Percentiles rank a stretch among this genome's conserved stretches.
Conservation (phyloP, 2,888 invertebrate species). For the Reticulitermes lucifugus region DNA sequence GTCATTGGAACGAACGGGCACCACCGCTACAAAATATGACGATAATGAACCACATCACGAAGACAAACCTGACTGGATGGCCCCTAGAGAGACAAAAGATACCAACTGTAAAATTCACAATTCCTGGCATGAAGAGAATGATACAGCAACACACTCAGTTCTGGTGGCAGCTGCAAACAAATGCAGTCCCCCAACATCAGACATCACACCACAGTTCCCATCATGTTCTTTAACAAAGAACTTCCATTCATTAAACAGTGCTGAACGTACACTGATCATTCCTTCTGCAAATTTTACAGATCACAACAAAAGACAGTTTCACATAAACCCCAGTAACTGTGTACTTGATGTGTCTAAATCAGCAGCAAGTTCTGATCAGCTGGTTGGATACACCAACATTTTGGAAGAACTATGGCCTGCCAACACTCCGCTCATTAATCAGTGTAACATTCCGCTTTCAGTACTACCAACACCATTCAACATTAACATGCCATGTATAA, state of each 20-base stretch:
- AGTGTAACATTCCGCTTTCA: slow-evolving; percentile 14
- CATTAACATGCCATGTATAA: slow-evolving; percentile 19
- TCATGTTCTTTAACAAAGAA: neutral
- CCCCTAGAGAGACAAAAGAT: neutral
- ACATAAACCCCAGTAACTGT: slow-evolving; percentile 3
- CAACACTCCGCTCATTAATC: neutral
- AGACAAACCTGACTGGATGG: neutral
- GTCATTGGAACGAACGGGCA: neutral
- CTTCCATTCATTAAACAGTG: neutral
- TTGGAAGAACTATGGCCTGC: slow-evolving; percentile 27
- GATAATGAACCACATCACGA: neutral
- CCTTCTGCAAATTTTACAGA: neutral
- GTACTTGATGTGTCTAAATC: slow-evolving; percentile 2
- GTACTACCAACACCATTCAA: neutral
- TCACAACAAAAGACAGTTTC: neutral
- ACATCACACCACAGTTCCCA: neutral
- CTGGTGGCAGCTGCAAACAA: neutral
- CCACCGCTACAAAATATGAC: neutral
- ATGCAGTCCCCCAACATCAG: neutral
- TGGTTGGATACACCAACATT: slow-evolving; percentile 10
- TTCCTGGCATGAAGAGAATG: neutral
- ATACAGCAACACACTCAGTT: neutral
- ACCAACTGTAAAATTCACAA: slow-evolving; percentile 1
- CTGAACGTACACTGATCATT: neutral
- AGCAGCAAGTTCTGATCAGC: neutral